Evolutionary conservation across 2,797 vertebrate genomes (phyloP), one percentile per base, ranked within the genome.

Genomic region (Coendou prehensilis): DNA sequence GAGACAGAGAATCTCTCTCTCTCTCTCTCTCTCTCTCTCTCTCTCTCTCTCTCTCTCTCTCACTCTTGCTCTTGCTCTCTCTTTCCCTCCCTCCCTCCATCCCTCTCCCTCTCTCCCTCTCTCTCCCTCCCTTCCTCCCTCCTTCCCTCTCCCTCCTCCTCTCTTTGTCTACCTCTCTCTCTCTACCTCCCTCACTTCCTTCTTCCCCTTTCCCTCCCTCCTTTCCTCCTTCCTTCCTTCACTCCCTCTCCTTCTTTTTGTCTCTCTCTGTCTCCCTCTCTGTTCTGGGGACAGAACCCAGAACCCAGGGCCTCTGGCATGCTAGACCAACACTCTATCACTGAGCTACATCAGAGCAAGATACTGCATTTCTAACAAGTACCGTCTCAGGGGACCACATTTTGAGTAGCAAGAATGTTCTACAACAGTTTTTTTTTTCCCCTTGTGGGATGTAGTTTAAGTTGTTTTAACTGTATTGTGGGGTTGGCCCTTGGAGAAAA

Each of bases 401-500:
- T 91, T 87, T 93, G 37, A 89, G 28, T 64, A 89, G 41, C 92
- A 90, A 90, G 90, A 94, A 86, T 82, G 9, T 85, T 95, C 59
- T 85, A 54, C 18, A 76, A 63, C 11, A 67, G 50, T 85, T 41
- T 84, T 78, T n/a, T 89, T 20, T 52, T 89, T 57, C 79, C 50
- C 18, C 41, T 61, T 82, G 33, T 94, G 61, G 64, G 47, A 92
- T 89, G 89, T 88, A 86, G 54, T 89, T 96, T 90, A 80, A 84
- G 33, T 90, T 96, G 52, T 93, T 96, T 94, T 75, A 93, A 95
- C 78, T 93, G 23, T 88, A 91, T 87, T 15, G 20, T 76, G 33
- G n/a, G 78, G 20, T 61, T 95, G 28, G 71, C 20, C 57, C 63
- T 17, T 61, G 45, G 69, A 92, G 90, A 92, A 92, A 89, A n/a